Base-by-base conservation (phyloP, 2,113 vertebrate species). In the Gulo gulo region DNA sequence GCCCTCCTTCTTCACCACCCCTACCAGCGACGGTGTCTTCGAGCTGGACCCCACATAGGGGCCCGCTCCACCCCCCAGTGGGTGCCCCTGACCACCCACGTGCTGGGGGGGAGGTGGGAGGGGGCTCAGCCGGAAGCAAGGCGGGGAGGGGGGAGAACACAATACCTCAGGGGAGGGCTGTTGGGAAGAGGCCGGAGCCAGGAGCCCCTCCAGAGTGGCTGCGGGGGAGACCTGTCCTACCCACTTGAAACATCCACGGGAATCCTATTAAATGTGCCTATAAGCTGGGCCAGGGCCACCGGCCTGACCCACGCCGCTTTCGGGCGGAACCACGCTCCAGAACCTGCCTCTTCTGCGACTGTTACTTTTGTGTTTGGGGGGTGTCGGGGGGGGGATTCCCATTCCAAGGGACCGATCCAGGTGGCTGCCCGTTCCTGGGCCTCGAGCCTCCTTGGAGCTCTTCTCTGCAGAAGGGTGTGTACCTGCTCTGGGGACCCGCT, bases 1-100 rank as follows among this genome's bases (percentile, higher is more conserved):
- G 45, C 99, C 98, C 78, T 98, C 99, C 73, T 99, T 99, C 97
- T 99, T 99, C 96, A 99, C 99, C 90, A 99, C 99, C 10, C 99
- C 99, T 1, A 99, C 99, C 96, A 99, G 99, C 71, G 99, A 99
- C 74, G 99, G 99, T 6, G 99, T 99, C 97, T 99, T 99, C 59
- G 99, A 99, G 98, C 98, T 99, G 95, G 99, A 99, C 96, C 99
- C 99, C 3, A 98, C 99, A 98, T 99, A 99, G 98, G 93, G 92
- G 69, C 96, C 93, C 3, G 3, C 65, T 69, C 45, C n/a, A 7
- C 47, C 57, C n/a, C 52, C 71, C 47, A 13, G 21, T 4, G 91
- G 94, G 89, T 85, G 84, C 91, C 61, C 79, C 39, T 0, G 31
- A 31, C 73, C 93, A 91, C 95, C 47, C 81, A 29, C 4, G 21